Conservation (phyloP, 2,797 vertebrate genomes). For the Falco peregrinus region DNA sequence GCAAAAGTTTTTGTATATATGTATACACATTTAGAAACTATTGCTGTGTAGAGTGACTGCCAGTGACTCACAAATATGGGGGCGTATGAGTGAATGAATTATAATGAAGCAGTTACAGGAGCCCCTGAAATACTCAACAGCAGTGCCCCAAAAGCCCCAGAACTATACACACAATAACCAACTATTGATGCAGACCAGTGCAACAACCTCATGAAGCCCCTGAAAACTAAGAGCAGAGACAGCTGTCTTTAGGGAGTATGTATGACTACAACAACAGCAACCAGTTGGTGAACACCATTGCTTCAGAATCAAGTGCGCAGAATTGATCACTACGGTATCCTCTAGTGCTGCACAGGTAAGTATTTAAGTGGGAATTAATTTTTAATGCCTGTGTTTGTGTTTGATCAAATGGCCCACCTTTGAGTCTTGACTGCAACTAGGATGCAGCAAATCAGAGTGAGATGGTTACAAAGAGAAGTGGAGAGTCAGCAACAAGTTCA, state of each 20-base stretch:
- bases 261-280: not conserved
- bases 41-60: not conserved
- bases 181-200: not conserved
- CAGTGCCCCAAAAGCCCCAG: not conserved
- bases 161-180: not conserved
- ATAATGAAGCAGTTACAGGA: not conserved
- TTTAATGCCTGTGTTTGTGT: not conserved
- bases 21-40: not conserved
- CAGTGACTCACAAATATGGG: not conserved
- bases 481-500: not conserved
- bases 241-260: not conserved
- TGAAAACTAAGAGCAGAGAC: not conserved
- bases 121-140: not conserved
- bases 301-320: not conserved
- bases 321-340: rapidly evolving
- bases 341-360: not conserved
- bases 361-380: not conserved
- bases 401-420: not conserved
- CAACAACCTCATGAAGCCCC: not conserved
- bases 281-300: not conserved
- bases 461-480: not conserved
- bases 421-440: not conserved
- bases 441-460: not conserved
- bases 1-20: not conserved
- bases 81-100: not conserved